These are phyloP conservation scores for Oncorhynchus gorbuscha DNA, from an alignment of 2,113 vertebrate genomes.

Conservation along the genomic window DNA sequence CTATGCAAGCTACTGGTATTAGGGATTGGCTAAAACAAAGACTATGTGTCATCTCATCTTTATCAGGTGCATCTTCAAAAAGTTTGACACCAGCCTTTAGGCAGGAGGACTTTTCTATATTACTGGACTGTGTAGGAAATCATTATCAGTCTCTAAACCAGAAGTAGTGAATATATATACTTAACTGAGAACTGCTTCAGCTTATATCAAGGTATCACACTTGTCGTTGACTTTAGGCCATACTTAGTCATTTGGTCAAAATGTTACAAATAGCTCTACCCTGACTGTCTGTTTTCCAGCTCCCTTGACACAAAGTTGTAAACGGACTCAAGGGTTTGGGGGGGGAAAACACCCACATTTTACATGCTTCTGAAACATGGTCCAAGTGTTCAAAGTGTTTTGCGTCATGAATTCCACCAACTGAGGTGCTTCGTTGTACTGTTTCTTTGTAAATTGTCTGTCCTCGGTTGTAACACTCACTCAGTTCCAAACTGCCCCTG, in stretches of 20 bases:
- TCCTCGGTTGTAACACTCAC: background rate
- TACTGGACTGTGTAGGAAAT: too few species aligned
- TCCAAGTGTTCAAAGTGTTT: conserved; percentile 28
- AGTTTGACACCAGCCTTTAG: too few species aligned
- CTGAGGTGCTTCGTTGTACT: conserved; percentile 79
- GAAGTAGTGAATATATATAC: too few species aligned
- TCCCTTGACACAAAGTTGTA: background rate
- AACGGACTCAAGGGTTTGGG: conserved; percentile 3
- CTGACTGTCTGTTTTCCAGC: background rate
- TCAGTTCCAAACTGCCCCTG: too few species aligned
- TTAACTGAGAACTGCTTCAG: too few species aligned
- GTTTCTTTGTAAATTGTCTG: conserved; percentile 15
- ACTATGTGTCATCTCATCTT: too few species aligned
- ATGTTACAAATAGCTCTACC: too few species aligned
- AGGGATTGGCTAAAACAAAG: conserved; percentile 48
- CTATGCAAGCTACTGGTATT: too few species aligned
- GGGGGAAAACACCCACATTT: conserved; percentile 14
- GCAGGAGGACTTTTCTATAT: too few species aligned
- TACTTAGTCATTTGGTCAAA: background rate
- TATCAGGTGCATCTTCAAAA: too few species aligned
- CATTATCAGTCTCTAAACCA: too few species aligned
- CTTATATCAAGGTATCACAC: background rate
- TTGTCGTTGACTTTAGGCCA: background rate
- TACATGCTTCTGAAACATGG: conserved; percentile 30
- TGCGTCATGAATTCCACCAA: conserved; percentile 60